A percentile compares a stretch with the other conserved stretches of the same genome.
Evolutionary conservation across 2,888 invertebrate species (phyloP).

Genomic region (Thereva nobilitata): DNA sequence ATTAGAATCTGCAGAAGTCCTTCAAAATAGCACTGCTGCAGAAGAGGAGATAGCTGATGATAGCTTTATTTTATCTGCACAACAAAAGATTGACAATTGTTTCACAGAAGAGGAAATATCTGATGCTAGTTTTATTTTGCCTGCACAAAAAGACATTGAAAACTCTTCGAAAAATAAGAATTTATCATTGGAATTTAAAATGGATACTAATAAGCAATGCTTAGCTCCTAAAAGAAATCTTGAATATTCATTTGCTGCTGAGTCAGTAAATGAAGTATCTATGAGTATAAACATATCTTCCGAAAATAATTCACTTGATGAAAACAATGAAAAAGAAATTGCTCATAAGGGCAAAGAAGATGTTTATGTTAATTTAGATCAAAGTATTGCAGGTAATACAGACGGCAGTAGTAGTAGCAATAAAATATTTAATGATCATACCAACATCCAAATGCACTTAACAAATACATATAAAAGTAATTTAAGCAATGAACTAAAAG

Average conservation of each 20-base stretch:
- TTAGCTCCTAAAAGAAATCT: no score
- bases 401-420: neutral
- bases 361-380: neutral
- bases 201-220: no score
- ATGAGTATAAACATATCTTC: neutral
- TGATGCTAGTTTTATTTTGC: no score
- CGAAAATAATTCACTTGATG: neutral
- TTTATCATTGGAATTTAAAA: no score
- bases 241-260: slow-evolving; percentile 6
- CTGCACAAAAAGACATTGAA: no score
- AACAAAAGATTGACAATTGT: no score
- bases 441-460: slow-evolving; percentile 7
- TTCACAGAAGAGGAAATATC: no score
- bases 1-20: no score
- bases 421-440: neutral
- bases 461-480: neutral
- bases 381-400: neutral
- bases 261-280: neutral
- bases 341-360: neutral
- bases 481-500: neutral
- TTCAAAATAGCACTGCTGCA: no score
- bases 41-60: no score
- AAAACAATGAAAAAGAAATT: neutral
- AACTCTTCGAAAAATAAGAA: no score
- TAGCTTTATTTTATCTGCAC: no score